Base-by-base conservation (phyloP, 2,113 vertebrate genomes). In the Mesitornis unicolor region DNA sequence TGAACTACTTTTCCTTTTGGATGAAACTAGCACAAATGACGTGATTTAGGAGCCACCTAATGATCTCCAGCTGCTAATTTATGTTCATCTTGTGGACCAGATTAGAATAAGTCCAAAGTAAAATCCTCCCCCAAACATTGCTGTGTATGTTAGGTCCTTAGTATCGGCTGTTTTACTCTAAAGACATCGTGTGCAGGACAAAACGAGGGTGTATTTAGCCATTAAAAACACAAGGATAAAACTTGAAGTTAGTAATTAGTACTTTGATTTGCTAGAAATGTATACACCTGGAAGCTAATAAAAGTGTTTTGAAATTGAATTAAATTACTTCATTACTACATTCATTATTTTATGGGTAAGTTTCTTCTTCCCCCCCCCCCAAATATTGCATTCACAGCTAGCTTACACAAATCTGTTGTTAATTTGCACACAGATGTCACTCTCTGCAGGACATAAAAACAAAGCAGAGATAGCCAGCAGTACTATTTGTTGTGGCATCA, bases 381-480 rank as follows among this genome's bases (percentile, higher is more conserved):
- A 81, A 97, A 92, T 84, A 93, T 51, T 95, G 78, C 79, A 92
- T 95, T 98, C 97, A 96, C 91, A 97, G 71, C 83, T 97, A 95
- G 80, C 97, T 96, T 96, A 96, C 89, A 97, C 96, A 97, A 98
- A 97, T 98, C 97, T 98, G 97, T 98, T 98, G 95, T 96, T 98
- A 98, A 98, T 98, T 98, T 98, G 95, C 96, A 97, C 98, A 97
- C 98, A 98, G 98, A 98, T 98, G 98, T 96, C 97, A 97, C 95
- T 98, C 98, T 98, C 97, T 97, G 97, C 97, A 93, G 97, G 98
- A 98, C 96, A 96, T 97, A 98, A 98, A 98, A 97, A 95, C 92
- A 98, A 97, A 97, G 97, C 91, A 95, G 96, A 98, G 96, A 97
- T 97, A 98, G 97, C 97, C 54, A 93, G 97, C 97, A 97, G 96